A percentile compares a stretch with the other conserved stretches of the same genome.
Conservation (phyloP, 2,888 invertebrate species). For the Bibio marci region DNA sequence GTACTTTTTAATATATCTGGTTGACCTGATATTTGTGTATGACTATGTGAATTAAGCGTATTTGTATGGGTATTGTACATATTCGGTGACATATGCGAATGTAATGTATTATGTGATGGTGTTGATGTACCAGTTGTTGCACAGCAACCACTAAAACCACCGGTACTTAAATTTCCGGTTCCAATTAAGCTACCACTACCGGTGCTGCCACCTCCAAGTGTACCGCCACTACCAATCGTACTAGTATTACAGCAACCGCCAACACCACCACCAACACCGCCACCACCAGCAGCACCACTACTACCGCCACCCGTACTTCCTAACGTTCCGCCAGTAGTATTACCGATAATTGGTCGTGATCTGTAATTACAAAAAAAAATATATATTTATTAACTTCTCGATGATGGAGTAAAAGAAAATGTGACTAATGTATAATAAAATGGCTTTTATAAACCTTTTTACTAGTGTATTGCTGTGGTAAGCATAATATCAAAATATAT, state of each 20-base stretch:
- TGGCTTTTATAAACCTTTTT: conserved; percentile 5
- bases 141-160: conserved; percentile 10
- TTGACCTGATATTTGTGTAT: conserved; percentile 33
- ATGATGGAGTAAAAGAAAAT: conserved; percentile 4
- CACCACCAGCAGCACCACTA: too few relatives aligned
- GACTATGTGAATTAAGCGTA: conserved; percentile 29
- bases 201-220: not conserved
- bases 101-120: conserved; percentile 34
- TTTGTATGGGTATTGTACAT: conserved; percentile 17
- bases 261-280: too few relatives aligned
- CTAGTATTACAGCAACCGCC: too few relatives aligned
- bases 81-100: conserved; percentile 30
- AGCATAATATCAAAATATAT: not conserved
- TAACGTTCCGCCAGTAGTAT: conserved; percentile 23
- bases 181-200: conserved; percentile 4
- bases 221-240: too few relatives aligned
- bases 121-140: conserved; percentile 31
- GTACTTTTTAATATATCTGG: conserved; percentile 76
- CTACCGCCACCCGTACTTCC: conserved; percentile 21
- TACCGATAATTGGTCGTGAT: conserved; percentile 14
- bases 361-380: not conserved
- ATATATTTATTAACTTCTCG: too few relatives aligned
- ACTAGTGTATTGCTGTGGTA: conserved; percentile 18
- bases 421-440: not conserved
- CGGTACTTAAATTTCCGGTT: too few relatives aligned